Conservation (phyloP, 2,797 vertebrate genomes). For the Eulemur coronatus region DNA sequence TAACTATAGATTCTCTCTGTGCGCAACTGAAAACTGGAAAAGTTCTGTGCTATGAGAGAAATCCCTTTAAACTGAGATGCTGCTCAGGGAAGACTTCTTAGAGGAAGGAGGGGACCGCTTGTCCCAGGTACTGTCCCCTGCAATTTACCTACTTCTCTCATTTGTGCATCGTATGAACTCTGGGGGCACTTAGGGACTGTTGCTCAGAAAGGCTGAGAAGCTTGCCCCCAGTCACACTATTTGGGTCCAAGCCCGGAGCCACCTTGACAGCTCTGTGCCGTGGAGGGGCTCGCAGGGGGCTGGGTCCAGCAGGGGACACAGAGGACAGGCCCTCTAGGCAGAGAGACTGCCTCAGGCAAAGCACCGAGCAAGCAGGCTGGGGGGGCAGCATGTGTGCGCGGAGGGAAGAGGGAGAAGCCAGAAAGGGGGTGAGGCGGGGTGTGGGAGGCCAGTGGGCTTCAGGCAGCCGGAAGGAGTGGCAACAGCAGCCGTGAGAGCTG, state of each 20-base stretch:
- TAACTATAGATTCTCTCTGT: not conserved
- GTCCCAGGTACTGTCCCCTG: not conserved
- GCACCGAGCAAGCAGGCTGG: not conserved
- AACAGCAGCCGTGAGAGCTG: not conserved
- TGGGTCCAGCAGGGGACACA: not conserved
- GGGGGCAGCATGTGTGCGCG: not conserved
- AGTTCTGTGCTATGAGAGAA: not conserved
- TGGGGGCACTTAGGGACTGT: not conserved
- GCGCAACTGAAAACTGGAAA: not conserved
- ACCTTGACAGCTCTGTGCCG: not conserved
- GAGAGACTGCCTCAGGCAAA: not conserved
- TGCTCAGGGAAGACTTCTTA: not conserved
- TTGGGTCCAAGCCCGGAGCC: not conserved
- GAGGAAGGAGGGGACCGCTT: not conserved
- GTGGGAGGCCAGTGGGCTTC: not conserved
- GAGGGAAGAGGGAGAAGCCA: too few relatives aligned
- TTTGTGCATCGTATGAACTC: fast-evolving
- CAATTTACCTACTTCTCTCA: not conserved
- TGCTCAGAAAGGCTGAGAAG: not conserved
- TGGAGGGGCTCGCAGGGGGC: not conserved
- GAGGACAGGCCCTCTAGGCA: not conserved
- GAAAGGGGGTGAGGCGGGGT: not conserved
- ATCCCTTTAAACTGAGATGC: not conserved
- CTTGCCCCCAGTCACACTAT: not conserved
- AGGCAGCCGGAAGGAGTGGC: too few relatives aligned